phyloP scores from a whole-genome alignment of 1,140 invertebrate genomes.

The Laupala kohalensis region DNA sequence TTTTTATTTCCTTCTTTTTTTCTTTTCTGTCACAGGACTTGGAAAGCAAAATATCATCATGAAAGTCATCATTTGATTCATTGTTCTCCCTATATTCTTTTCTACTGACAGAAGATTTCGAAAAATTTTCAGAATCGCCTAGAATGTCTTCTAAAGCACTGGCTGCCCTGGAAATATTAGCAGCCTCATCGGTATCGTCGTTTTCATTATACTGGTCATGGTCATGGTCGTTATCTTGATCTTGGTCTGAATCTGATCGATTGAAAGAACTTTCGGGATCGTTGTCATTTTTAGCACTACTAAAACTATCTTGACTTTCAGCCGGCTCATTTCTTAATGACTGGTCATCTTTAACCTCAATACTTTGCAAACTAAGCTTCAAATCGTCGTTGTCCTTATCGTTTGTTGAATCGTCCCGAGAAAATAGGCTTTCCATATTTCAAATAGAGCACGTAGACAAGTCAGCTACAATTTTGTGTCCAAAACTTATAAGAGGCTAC shows the following conservation, averaged over 20 bases:
- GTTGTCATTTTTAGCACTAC: not conserved
- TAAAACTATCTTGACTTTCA: not conserved
- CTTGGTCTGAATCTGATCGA: conserved; percentile 6
- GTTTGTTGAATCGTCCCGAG: not conserved
- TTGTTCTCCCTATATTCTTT: not conserved
- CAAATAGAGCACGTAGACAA: too few species aligned
- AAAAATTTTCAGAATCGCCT: not conserved
- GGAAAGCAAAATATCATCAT: not conserved
- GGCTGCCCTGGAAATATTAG: not conserved
- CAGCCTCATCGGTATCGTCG: conserved; percentile 3
- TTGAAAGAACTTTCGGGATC: not conserved
- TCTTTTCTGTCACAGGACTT: conserved; percentile 21
- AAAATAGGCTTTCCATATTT: not conserved
- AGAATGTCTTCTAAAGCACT: conserved; percentile 13
- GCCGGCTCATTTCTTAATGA: not conserved
- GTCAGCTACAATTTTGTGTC: too few species aligned
- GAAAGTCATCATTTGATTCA: not conserved
- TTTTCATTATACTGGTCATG: not conserved
- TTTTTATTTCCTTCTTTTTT: conserved; percentile 52
- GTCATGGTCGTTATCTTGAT: not conserved
- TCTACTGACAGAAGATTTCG: not conserved
- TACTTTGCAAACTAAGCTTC: not conserved
- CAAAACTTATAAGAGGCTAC: too few species aligned
- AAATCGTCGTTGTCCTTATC: not conserved
- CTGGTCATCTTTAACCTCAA: not conserved